These are phyloP conservation scores for Oxygymnocypris stewartii DNA, from an alignment of 2,113 vertebrate species.

Conservation along the genomic window DNA sequence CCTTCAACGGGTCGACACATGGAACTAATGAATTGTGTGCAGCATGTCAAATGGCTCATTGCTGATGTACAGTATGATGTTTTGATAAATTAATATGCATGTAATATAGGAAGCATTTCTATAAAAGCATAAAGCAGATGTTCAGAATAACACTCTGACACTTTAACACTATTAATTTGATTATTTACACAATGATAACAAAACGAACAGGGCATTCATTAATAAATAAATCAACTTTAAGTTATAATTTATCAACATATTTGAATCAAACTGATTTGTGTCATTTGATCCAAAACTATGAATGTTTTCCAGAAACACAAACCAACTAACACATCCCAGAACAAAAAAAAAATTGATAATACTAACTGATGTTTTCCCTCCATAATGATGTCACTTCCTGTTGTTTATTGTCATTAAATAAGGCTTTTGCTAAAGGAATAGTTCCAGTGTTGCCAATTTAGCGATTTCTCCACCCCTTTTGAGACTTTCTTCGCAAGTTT, in stretches of 20 bases:
- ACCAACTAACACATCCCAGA: no score
- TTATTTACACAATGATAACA: neutral
- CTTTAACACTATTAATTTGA: neutral
- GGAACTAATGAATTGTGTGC: neutral
- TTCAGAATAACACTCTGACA: neutral
- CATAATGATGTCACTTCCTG: no score
- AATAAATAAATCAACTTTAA: neutral
- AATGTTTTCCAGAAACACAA: no score
- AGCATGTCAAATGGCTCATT: neutral
- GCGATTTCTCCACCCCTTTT: no score
- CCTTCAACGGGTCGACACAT: neutral
- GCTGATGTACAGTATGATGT: neutral
- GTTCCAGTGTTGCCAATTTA: no score
- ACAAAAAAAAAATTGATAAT: no score
- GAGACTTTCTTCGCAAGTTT: no score
- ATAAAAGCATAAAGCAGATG: neutral
- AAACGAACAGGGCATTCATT: neutral
- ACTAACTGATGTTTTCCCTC: no score
- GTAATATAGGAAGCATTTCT: neutral
- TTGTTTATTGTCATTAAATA: no score
- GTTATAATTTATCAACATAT: neutral
- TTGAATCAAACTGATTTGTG: neutral
- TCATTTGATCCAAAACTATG: no score
- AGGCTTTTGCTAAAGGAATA: no score
- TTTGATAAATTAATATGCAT: neutral